Evolutionary conservation across 2,888 invertebrate genomes (phyloP).

Genomic region (Calephelis perditalis): DNA sequence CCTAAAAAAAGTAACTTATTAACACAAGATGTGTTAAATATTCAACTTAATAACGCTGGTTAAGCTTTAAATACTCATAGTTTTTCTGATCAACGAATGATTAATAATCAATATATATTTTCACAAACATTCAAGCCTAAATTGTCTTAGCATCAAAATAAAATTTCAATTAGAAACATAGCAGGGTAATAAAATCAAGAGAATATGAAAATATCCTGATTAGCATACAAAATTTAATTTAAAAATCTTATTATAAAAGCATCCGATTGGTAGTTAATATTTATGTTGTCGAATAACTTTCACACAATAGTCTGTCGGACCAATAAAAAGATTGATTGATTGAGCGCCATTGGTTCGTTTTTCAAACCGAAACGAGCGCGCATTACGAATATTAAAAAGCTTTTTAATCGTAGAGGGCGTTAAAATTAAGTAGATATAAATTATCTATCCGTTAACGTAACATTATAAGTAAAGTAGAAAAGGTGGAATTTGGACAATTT

Average conservation of each 20-base stretch:
- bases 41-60: too few relatives aligned
- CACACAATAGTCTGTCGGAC: conserved; percentile 43
- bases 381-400: conserved; percentile 47
- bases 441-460: conserved; percentile 61
- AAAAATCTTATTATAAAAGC: not conserved
- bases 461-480: conserved; percentile 35
- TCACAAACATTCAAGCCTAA: not conserved
- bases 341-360: conserved; percentile 54
- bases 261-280: conserved; percentile 38
- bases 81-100: too few relatives aligned
- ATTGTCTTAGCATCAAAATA: not conserved
- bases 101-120: too few relatives aligned
- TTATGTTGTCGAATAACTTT: conserved; percentile 47
- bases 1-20: too few relatives aligned
- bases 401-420: conserved; percentile 59
- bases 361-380: conserved; percentile 34
- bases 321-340: conserved; percentile 64
- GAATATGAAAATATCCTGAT: not conserved
- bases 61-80: too few relatives aligned
- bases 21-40: too few relatives aligned
- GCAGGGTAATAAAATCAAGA: not conserved
- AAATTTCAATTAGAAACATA: too few relatives aligned
- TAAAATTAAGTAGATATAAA: conserved; percentile 57
- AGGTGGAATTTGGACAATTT: conserved; percentile 10
- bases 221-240: not conserved